Evolutionary conservation across 2,797 vertebrate genomes (phyloP).

Genomic region (Alfaro cultratus): DNA sequence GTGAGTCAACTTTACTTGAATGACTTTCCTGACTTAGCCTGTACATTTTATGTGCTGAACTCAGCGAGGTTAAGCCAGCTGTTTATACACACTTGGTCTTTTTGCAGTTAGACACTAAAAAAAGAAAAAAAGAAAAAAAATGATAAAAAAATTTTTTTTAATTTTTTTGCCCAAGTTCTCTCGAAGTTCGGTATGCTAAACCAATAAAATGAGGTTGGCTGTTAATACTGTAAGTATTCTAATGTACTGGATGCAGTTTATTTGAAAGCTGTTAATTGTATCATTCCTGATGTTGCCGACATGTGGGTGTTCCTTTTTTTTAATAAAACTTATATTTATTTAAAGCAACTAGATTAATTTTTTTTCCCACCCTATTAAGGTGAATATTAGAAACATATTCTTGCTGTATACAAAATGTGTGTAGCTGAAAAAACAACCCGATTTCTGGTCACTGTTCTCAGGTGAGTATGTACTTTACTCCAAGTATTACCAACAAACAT

Average conservation of each 20-base stretch:
- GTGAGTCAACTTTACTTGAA: slow-evolving; percentile 98
- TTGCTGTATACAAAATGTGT: slow-evolving; percentile 34
- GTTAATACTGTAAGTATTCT: slow-evolving; percentile 99
- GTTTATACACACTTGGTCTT: slow-evolving; percentile 86
- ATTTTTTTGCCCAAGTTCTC: slow-evolving; percentile 82
- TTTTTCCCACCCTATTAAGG: slow-evolving; percentile 51
- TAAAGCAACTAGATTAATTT: slow-evolving; percentile 86
- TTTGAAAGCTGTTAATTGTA: slow-evolving; percentile 99
- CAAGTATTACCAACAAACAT: background rate
- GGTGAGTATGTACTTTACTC: slow-evolving; percentile 3
- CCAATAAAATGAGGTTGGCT: slow-evolving; percentile 84
- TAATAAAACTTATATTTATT: slow-evolving; percentile 99
- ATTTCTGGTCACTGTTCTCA: slow-evolving; percentile 14
- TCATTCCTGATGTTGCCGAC: slow-evolving; percentile 99
- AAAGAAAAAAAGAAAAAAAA: slow-evolving; percentile 58
- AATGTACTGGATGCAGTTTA: slow-evolving; percentile 99
- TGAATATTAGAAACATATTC: slow-evolving; percentile 15
- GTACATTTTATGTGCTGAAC: slow-evolving; percentile 83
- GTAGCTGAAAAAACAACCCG: slow-evolving; percentile 18
- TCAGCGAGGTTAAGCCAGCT: slow-evolving; percentile 89
- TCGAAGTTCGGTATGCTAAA: slow-evolving; percentile 89
- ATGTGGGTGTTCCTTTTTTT: slow-evolving; percentile 95
- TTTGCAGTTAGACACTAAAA: slow-evolving; percentile 97
- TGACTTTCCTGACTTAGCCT: slow-evolving; percentile 90
- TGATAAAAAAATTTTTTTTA: slow-evolving; percentile 50